Conservation (phyloP, 2,113 vertebrate species). For the Melozone crissalis region DNA sequence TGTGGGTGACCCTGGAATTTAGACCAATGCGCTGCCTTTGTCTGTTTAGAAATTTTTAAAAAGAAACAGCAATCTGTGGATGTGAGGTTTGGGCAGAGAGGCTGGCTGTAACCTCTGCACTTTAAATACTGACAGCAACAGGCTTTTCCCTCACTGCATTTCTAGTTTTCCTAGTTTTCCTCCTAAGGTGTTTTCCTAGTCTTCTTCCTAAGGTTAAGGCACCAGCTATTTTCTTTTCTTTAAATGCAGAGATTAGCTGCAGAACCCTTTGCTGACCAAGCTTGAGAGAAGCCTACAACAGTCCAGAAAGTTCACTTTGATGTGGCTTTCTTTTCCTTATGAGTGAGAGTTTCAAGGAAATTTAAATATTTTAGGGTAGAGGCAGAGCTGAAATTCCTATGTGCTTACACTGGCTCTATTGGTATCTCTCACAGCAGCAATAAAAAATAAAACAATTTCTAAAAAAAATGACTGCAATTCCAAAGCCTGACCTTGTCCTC, state of each 20-base stretch:
- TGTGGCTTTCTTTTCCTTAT: not conserved
- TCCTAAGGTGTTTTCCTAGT: not conserved
- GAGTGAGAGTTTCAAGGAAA: not conserved
- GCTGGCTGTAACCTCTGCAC: not conserved
- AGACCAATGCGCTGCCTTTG: not conserved
- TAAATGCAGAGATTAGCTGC: not conserved
- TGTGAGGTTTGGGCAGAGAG: not conserved
- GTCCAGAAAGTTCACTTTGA: not conserved
- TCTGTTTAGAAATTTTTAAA: not conserved
- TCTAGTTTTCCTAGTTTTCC: not conserved
- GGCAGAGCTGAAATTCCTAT: constrained; percentile 20
- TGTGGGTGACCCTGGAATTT: not conserved
- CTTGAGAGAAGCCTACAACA: not conserved
- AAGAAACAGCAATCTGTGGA: not conserved
- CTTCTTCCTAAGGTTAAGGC: not conserved
- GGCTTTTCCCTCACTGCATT: not conserved
- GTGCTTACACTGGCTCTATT: constrained; percentile 25
- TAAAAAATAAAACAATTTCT: constrained; percentile 37
- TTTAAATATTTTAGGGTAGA: not conserved
- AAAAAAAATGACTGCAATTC: not conserved
- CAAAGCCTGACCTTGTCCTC: constrained; percentile 7
- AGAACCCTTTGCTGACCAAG: not conserved
- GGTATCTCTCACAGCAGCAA: constrained; percentile 4
- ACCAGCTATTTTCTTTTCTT: not conserved
- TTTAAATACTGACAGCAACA: not conserved